Percentiles rank a stretch among this genome's conserved stretches.
These are phyloP conservation scores for Laupala kohalensis DNA, from an alignment of 1,140 invertebrate species.

Conservation along the genomic window DNA sequence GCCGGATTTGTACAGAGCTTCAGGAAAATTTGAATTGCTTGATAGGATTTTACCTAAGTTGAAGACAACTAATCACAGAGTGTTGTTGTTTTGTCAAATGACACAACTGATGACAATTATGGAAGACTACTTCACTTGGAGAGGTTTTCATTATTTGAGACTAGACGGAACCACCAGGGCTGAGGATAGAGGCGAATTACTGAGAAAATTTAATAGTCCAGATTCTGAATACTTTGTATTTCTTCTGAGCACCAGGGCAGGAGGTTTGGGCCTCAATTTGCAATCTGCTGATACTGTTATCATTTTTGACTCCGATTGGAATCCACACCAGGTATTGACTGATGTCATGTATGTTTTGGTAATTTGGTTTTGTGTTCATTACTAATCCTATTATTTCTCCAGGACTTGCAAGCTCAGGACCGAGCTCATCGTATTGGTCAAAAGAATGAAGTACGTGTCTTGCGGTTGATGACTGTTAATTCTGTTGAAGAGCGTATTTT, in stretches of 20 bases:
- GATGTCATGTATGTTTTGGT: background rate
- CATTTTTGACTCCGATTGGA: constrained; percentile 66
- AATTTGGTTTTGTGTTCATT: background rate
- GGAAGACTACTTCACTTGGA: constrained; percentile 54
- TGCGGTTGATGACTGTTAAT: constrained; percentile 56
- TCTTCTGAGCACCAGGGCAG: constrained; percentile 52
- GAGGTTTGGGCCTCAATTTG: constrained; percentile 54
- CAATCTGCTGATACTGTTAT: constrained; percentile 59
- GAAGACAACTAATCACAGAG: constrained; percentile 40
- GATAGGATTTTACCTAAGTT: constrained; percentile 58
- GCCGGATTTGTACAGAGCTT: constrained; percentile 45
- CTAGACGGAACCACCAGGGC: constrained; percentile 57
- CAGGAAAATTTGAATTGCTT: constrained; percentile 58
- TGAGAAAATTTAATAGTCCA: constrained; percentile 44
- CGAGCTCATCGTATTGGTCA: constrained; percentile 61
- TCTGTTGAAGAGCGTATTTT: constrained; percentile 57
- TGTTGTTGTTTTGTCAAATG: constrained; percentile 65
- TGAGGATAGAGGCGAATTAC: constrained; percentile 50
- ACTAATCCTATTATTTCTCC: no score
- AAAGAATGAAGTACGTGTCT: constrained; percentile 48
- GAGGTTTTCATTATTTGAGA: constrained; percentile 31
- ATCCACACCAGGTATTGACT: constrained; percentile 45
- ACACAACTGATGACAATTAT: constrained; percentile 57
- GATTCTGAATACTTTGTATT: constrained; percentile 52
- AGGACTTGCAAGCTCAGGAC: constrained; percentile 47